Conservation (phyloP, 2,797 vertebrate genomes). For the Sebastes hopkinsi region DNA sequence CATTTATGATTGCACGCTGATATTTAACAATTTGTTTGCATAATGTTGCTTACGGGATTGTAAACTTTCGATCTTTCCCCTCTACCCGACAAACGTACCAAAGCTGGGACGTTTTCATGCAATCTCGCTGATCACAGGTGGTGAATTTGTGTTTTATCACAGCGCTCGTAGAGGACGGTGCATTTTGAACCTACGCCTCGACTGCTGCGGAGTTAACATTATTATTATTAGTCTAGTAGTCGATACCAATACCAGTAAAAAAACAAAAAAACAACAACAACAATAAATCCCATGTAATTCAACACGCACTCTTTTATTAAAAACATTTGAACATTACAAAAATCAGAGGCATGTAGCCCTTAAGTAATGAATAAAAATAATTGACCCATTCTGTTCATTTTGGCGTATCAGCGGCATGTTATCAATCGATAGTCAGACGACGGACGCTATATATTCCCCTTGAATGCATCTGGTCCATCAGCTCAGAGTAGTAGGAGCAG, state of each 20-base stretch:
- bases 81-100: conserved; percentile 13
- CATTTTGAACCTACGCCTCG: not conserved
- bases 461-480: accelerated
- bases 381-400: too few relatives aligned
- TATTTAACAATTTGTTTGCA: conserved; percentile 81
- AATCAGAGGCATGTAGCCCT: too few relatives aligned
- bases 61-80: conserved; percentile 57
- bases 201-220: too few relatives aligned
- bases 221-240: not conserved
- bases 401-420: too few relatives aligned
- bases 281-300: too few relatives aligned
- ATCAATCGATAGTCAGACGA: too few relatives aligned
- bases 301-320: too few relatives aligned
- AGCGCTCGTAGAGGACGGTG: not conserved
- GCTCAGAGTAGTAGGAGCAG: too few relatives aligned
- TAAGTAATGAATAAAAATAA: too few relatives aligned
- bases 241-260: too few relatives aligned
- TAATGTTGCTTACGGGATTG: conserved; percentile 69
- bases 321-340: too few relatives aligned
- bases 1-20: conserved; percentile 69
- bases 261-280: too few relatives aligned
- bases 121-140: not conserved
- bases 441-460: accelerated
- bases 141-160: not conserved
- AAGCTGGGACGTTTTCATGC: conserved; percentile 9